Base-by-base conservation (phyloP, 2,888 invertebrate genomes). In the Salpingus planirostris region DNA sequence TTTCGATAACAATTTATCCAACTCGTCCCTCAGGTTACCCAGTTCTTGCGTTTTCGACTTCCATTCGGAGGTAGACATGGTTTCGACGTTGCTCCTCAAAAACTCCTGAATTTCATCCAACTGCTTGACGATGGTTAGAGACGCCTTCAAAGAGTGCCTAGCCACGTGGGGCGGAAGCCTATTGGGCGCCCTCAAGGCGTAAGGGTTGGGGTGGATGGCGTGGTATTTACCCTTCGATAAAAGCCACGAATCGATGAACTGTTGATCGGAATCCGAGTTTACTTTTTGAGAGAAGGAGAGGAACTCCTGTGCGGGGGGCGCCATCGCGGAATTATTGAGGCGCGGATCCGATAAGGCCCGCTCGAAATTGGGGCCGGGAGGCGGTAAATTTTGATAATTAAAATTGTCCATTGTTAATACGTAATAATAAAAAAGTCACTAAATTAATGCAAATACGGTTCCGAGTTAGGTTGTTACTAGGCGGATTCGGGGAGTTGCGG, bases 21-120 rank as follows among this genome's bases (percentile, higher is more conserved):
- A 66, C 35, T 66, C 50, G 24, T 57, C 57, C 59, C 74, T 74
- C 8, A 69, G 60, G 15, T 49, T 45, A 15, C 71, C 65, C 27
- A 76, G 68, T 44, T 68, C 61, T n/a, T 63, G 45, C n/a, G 73
- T 57, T 36, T 66, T 66, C 6, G 55, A 48, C 26, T 59, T 64
- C 80, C 80, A 81, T 43, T 75, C 70, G 3, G 59, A 55, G 8
- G 73, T 68, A 0, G 71, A 57, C 35, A 75, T 55, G 5, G 54
- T 57, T 24, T 62, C 52, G 1, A 69, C 55, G 37, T 71, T 68
- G 3, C 63, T 55, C 23, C 60, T 55, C 27, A 80, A 54, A 8
- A 62, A 53, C 14, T 60, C 55, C 43, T 71, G 67, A 11, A 65
- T 48, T 31, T 49, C 45, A 33, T 61, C 57, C 2, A 74, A 46